Evolutionary conservation across 2,113 vertebrate genomes (phyloP).

Genomic region (Nanorana parkeri): DNA sequence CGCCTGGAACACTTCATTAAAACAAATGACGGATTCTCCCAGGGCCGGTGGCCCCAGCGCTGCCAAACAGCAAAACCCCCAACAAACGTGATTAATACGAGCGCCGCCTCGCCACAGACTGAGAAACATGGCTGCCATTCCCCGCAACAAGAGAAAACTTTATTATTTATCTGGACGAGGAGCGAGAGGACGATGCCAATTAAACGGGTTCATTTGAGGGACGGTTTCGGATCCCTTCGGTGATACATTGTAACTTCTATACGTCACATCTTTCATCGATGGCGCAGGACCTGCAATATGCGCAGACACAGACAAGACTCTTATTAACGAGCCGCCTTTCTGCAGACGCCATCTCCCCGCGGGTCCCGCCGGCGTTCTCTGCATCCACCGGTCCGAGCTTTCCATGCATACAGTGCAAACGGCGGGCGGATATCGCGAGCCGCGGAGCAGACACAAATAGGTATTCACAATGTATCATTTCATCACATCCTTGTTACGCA

Average conservation of each 20-base stretch:
- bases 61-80: constrained; percentile 66
- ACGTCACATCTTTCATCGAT: neutral
- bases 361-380: too few relatives aligned
- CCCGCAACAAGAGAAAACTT: neutral
- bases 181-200: neutral
- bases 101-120: constrained; percentile 59
- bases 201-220: neutral
- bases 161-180: neutral
- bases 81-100: constrained; percentile 69
- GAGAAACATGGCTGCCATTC: constrained; percentile 30
- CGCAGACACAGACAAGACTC: too few relatives aligned
- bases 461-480: too few relatives aligned
- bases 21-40: constrained; percentile 60
- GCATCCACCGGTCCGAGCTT: too few relatives aligned
- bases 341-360: neutral
- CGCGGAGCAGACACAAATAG: too few relatives aligned
- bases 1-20: constrained; percentile 60
- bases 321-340: too few relatives aligned
- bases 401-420: too few relatives aligned
- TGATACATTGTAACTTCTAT: too few relatives aligned
- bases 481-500: too few relatives aligned
- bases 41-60: constrained; percentile 56
- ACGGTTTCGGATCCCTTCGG: neutral
- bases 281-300: neutral
- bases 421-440: too few relatives aligned